These are phyloP conservation scores for Astur gentilis DNA, from an alignment of 2,113 vertebrate species.

Conservation along the genomic window DNA sequence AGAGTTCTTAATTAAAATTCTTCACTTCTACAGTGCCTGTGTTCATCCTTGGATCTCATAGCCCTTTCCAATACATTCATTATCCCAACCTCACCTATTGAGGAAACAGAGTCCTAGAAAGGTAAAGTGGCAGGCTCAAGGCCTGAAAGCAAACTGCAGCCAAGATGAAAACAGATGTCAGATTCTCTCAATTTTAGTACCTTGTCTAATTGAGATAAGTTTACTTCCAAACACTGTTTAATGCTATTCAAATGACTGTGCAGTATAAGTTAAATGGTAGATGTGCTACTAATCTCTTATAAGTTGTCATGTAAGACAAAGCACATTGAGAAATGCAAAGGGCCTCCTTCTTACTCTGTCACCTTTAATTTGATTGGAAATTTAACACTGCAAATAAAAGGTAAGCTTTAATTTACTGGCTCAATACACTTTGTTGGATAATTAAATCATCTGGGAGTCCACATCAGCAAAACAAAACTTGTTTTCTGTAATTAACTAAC, in stretches of 20 bases:
- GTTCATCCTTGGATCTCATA: neutral
- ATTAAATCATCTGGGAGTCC: slow-evolving; percentile 36
- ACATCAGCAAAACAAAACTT: slow-evolving; percentile 56
- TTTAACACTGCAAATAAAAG: slow-evolving; percentile 46
- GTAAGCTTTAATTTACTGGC: slow-evolving; percentile 42
- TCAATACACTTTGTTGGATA: slow-evolving; percentile 4
- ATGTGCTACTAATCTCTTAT: neutral
- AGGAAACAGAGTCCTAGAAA: neutral
- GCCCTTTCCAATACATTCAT: neutral
- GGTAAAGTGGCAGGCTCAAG: neutral
- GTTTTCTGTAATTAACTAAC: slow-evolving; percentile 58
- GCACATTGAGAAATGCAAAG: neutral
- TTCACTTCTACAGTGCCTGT: neutral
- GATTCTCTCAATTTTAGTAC: neutral
- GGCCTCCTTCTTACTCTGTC: neutral
- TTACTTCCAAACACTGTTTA: neutral
- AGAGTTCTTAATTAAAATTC: neutral
- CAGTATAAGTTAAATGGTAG: neutral
- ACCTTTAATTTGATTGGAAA: slow-evolving; percentile 46
- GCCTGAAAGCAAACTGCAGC: neutral
- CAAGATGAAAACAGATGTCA: neutral
- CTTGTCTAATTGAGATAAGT: neutral
- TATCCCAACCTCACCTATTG: neutral
- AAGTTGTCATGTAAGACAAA: neutral
- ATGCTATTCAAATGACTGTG: neutral